Conservation (phyloP, 1,140 invertebrate species). For the Pogonognathellus flavescens region DNA sequence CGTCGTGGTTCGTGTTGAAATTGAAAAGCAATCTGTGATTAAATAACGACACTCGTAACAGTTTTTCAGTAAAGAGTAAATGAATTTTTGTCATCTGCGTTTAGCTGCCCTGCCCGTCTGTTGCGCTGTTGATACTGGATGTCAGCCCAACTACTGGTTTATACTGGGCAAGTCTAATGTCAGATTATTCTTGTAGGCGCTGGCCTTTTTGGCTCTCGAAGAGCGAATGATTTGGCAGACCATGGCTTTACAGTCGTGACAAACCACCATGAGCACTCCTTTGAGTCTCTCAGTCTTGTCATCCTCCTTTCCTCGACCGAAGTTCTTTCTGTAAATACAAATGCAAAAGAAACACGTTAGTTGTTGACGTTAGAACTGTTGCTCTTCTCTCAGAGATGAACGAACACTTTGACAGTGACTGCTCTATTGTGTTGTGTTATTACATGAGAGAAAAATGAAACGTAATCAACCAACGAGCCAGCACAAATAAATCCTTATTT, state of each 20-base stretch:
- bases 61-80: background rate
- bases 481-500: slow-evolving; percentile 68
- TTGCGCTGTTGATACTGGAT: background rate
- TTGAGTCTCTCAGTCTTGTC: slow-evolving; percentile 76
- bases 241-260: slow-evolving; percentile 94
- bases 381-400: no score
- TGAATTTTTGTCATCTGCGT: slow-evolving; percentile 1
- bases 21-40: background rate
- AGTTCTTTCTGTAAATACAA: slow-evolving; percentile 66
- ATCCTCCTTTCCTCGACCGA: slow-evolving; percentile 68
- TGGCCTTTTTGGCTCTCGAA: slow-evolving; percentile 82
- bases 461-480: background rate
- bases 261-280: slow-evolving; percentile 88
- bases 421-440: no score
- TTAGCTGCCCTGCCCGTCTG: background rate
- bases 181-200: slow-evolving; percentile 80
- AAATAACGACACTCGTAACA: slow-evolving; percentile 5
- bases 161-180: slow-evolving; percentile 75
- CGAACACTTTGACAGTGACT: no score
- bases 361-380: no score
- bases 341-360: no score
- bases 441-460: no score
- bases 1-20: background rate
- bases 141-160: slow-evolving; percentile 13
- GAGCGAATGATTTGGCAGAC: slow-evolving; percentile 92